phyloP scores from a whole-genome alignment of 2,888 invertebrate species.

The Amphipyra berbera region DNA sequence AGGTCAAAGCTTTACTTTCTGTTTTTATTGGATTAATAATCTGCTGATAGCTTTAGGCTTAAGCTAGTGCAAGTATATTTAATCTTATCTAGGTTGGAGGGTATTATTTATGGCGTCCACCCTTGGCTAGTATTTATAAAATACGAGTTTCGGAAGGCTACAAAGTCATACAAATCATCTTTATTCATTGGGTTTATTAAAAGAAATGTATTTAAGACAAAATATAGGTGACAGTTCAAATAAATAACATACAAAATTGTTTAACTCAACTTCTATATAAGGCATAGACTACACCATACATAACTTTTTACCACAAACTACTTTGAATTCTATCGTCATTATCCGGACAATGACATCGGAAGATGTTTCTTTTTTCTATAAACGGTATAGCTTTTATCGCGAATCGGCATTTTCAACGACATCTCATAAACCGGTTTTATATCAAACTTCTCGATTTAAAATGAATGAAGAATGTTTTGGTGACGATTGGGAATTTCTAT shows the following conservation, averaged over 20 bases:
- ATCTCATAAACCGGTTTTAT: constrained; percentile 53
- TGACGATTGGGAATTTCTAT: constrained; percentile 49
- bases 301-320: constrained; percentile 47
- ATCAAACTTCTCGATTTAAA: constrained; percentile 45
- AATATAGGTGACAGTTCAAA: constrained; percentile 33
- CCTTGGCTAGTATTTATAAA: background rate
- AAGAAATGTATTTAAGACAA: constrained; percentile 23
- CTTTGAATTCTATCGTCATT: constrained; percentile 71
- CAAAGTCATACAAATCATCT: constrained; percentile 11
- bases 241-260: constrained; percentile 46
- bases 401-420: constrained; percentile 63
- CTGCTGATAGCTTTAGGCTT: too few species aligned
- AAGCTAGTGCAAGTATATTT: too few species aligned
- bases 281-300: constrained; percentile 28
- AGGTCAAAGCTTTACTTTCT: too few species aligned
- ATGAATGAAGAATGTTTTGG: constrained; percentile 50
- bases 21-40: too few species aligned
- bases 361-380: constrained; percentile 62
- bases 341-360: constrained; percentile 75
- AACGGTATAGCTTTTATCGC: constrained; percentile 63
- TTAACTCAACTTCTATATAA: constrained; percentile 22
- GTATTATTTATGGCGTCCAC: too few species aligned
- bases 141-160: too few species aligned
- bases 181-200: constrained; percentile 2
- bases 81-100: too few species aligned